phyloP scores from a whole-genome alignment of 2,797 vertebrate genomes.

The Sebastes kiyomatsui region DNA sequence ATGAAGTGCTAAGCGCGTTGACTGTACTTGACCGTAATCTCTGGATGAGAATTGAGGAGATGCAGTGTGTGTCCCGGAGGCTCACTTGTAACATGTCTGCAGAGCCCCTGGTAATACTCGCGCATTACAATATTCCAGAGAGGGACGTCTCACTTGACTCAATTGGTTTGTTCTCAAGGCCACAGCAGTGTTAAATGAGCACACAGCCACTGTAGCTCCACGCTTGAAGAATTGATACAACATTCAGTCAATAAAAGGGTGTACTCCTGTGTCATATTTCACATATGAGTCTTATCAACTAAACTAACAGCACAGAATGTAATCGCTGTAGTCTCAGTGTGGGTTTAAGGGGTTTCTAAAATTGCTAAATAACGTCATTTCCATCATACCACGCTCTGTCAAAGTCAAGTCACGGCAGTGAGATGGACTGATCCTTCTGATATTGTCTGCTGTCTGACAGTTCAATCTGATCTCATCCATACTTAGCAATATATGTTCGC shows the following conservation, averaged over 20 bases:
- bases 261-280: slow-evolving; percentile 30
- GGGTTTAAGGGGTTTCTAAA: slow-evolving; percentile 52
- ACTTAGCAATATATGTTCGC: not conserved
- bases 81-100: slow-evolving; percentile 41
- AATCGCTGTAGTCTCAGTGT: not conserved
- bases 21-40: slow-evolving; percentile 72
- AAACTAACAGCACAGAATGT: slow-evolving; percentile 11
- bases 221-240: not conserved
- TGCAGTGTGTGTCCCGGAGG: slow-evolving; percentile 51
- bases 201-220: not conserved
- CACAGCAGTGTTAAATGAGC: slow-evolving; percentile 34
- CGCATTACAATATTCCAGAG: slow-evolving; percentile 60
- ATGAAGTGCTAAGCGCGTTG: slow-evolving; percentile 61
- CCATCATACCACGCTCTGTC: slow-evolving; percentile 52
- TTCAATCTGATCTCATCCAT: not conserved
- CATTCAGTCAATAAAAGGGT: slow-evolving; percentile 40
- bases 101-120: slow-evolving; percentile 57
- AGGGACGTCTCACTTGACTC: slow-evolving; percentile 43
- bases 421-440: slow-evolving; percentile 64
- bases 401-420: slow-evolving; percentile 35
- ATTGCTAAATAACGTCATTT: slow-evolving; percentile 45
- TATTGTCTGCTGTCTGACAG: slow-evolving; percentile 53
- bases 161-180: slow-evolving; percentile 52
- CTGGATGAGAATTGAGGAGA: slow-evolving; percentile 59
- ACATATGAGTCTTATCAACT: not conserved